phyloP scores from a whole-genome alignment of 2,113 vertebrate genomes.

The Pitta sordida region DNA sequence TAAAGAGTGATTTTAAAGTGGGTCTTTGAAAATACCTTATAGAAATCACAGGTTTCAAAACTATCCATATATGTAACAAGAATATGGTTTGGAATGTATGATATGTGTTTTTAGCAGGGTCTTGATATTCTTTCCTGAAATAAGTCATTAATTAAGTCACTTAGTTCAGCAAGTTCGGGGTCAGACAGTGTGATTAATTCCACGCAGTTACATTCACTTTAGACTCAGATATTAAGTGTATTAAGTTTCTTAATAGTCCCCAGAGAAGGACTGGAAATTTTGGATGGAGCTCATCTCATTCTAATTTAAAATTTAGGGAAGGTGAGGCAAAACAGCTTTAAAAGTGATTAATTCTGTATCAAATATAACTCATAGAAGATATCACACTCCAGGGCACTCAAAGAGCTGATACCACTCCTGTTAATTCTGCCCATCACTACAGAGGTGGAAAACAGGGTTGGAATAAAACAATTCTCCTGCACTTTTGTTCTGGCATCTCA shows the following conservation, averaged over 20 bases:
- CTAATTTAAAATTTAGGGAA: neutral
- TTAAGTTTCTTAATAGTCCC: neutral
- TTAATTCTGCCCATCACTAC: neutral
- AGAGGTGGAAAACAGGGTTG: neutral
- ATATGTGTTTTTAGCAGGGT: neutral
- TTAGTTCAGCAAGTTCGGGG: neutral
- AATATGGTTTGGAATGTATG: neutral
- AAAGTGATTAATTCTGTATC: neutral
- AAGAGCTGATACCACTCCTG: neutral
- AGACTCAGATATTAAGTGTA: neutral
- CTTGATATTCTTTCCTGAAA: constrained; percentile 1
- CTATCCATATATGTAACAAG: neutral
- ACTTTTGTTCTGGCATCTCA: neutral
- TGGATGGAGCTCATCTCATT: neutral
- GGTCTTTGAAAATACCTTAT: neutral
- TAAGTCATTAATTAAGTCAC: neutral
- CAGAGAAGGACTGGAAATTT: neutral
- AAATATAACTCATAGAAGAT: neutral
- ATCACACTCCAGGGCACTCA: neutral
- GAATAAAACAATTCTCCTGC: neutral
- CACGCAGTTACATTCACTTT: neutral
- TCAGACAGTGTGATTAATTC: neutral
- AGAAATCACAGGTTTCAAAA: constrained; percentile 26
- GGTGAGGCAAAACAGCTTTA: neutral
- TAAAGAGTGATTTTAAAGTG: constrained; percentile 53